Evolutionary conservation across 1,140 invertebrate genomes (phyloP).

Genomic region (Aphaenogaster rudis): DNA sequence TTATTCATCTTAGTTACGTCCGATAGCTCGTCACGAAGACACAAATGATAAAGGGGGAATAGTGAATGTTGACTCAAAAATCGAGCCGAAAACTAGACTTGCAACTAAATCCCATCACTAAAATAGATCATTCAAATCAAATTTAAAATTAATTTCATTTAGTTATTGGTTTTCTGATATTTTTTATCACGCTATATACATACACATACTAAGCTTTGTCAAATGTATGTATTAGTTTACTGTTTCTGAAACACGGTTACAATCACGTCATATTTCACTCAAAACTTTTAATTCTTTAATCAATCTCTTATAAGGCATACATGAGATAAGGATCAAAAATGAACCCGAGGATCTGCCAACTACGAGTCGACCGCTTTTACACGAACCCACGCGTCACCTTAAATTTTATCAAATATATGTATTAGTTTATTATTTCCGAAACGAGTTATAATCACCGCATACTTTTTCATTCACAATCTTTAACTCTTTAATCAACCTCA

Average conservation of each 20-base stretch:
- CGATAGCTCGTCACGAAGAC: no score
- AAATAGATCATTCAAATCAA: background rate
- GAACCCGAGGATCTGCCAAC: background rate
- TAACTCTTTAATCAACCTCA: no score
- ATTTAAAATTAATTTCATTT: constrained; percentile 15
- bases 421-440: no score
- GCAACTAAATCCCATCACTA: background rate
- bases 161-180: background rate
- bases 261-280: background rate
- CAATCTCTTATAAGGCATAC: background rate
- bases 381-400: background rate
- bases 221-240: background rate
- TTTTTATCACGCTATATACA: background rate
- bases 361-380: background rate
- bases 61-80: no score
- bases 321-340: background rate
- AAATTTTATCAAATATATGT: constrained; percentile 1
- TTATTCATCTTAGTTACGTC: no score
- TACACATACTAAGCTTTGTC: background rate
- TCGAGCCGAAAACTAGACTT: background rate
- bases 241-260: background rate
- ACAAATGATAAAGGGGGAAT: no score
- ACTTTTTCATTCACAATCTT: no score
- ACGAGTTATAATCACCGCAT: no score
- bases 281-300: background rate